Evolutionary conservation across 2,113 vertebrate genomes (phyloP), one percentile per base, ranked within the genome.

Genomic region (Syngnathoides biaculeatus): DNA sequence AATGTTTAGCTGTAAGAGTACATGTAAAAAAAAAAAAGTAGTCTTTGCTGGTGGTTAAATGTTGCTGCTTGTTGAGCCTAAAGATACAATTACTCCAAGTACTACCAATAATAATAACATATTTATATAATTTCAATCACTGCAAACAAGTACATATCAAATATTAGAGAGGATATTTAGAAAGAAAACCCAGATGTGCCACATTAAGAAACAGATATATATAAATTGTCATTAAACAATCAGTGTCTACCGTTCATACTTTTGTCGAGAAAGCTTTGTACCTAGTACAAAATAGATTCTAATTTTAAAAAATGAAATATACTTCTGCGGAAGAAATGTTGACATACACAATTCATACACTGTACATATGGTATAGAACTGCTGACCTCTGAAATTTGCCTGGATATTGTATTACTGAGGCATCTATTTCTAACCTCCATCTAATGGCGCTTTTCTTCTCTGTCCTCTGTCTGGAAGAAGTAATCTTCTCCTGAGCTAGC

Each of bases 401-500:
- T 75, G 67, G 75, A 72, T 65, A 84, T 64, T 74, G 75, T 84
- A 84, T 86, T 76, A 74, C 26, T 67, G 43, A 80, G 58, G 84
- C 74, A 77, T 83, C 79, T 71, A 58, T 80, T 80, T 81, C 75
- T 63, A 27, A 69, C 59, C 63, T 62, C 56, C 73, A 70, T 74
- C 75, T 67, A 55, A 55, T 42, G 39, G 42, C n/a, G 45, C 76
- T 75, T 75, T 81, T 65, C 59, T 81, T 71, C 71, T 76, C 73
- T 85, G 83, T 84, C 75, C 78, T 87, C 85, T 87, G 82, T 87
- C 82, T 82, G 79, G 80, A 83, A 87, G 83, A 86, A 87, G 85
- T 92, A 89, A 91, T 90, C 84, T 90, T 84, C 79, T 89, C 84
- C 89, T 90, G 87, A 91, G 89, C 88, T 88, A 88, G 89, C 80